phyloP scores from a whole-genome alignment of 1,140 invertebrate genomes.

The Caenorhabditis inopinata region DNA sequence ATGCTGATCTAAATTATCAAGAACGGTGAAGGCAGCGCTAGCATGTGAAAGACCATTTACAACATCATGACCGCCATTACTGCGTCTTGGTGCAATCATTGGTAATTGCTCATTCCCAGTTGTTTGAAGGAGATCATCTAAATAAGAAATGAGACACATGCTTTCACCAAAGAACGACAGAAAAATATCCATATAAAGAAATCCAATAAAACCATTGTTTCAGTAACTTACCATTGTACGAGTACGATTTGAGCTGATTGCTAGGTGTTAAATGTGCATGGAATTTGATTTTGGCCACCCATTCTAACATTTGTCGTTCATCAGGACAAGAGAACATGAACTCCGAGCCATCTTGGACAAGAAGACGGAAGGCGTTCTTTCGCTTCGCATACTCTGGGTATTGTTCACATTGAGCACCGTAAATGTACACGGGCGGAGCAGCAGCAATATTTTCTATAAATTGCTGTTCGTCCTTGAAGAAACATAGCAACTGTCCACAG shows the following conservation, averaged over 20 bases:
- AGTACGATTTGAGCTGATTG: slow-evolving; percentile 74
- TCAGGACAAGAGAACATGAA: slow-evolving; percentile 81
- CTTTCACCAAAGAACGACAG: too few species aligned
- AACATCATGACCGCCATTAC: slow-evolving; percentile 1
- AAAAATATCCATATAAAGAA: too few species aligned
- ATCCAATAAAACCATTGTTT: too few species aligned
- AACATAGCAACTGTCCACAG: slow-evolving; percentile 91
- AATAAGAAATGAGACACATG: too few species aligned
- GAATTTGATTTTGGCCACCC: slow-evolving; percentile 90
- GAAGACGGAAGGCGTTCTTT: slow-evolving; percentile 81
- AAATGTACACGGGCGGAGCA: slow-evolving; percentile 82
- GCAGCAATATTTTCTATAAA: slow-evolving; percentile 81
- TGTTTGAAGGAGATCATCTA: slow-evolving; percentile 8
- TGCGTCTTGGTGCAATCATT: slow-evolving; percentile 10
- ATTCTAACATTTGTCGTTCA: slow-evolving; percentile 80
- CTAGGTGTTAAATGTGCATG: slow-evolving; percentile 86
- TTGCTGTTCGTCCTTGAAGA: slow-evolving; percentile 76
- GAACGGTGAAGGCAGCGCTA: background rate
- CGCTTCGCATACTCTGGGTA: slow-evolving; percentile 86
- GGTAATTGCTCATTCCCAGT: background rate
- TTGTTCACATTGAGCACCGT: slow-evolving; percentile 60
- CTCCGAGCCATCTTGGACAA: slow-evolving; percentile 80
- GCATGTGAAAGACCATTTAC: background rate
- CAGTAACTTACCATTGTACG: background rate
- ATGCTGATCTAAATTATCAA: background rate